A percentile compares a stretch with the other conserved stretches of the same genome.
phyloP scores from a whole-genome alignment of 2,888 invertebrate species.

The Epinotia demarniana region DNA sequence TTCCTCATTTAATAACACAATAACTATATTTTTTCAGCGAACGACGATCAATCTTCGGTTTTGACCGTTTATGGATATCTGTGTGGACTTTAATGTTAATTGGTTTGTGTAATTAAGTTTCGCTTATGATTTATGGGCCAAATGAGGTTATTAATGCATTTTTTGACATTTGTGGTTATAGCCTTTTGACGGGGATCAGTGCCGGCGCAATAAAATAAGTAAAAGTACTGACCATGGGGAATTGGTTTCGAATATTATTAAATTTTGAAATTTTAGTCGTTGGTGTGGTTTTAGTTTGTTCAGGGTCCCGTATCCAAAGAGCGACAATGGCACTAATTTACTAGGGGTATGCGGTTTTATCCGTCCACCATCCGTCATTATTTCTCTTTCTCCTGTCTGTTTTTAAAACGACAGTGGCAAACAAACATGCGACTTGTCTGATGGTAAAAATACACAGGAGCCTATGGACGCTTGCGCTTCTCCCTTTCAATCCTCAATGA shows the following conservation, averaged over 20 bases:
- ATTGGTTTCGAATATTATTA: conserved; percentile 20
- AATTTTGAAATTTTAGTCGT: background rate
- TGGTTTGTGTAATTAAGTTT: conserved; percentile 72
- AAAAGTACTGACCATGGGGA: conserved; percentile 8
- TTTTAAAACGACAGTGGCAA: too few species aligned
- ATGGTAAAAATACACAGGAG: too few species aligned
- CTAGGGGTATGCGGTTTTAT: background rate
- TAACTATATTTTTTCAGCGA: conserved; percentile 57
- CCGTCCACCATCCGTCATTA: background rate
- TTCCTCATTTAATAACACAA: conserved; percentile 46
- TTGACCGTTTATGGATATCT: conserved; percentile 59
- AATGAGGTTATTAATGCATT: conserved; percentile 46
- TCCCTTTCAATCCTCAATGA: too few species aligned
- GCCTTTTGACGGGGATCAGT: conserved; percentile 27
- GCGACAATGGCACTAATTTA: background rate
- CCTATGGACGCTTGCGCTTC: too few species aligned
- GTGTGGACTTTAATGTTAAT: conserved; percentile 72
- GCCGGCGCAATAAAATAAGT: conserved; percentile 20
- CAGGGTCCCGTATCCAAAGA: background rate
- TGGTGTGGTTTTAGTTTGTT: background rate
- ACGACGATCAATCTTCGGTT: conserved; percentile 70
- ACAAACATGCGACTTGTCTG: too few species aligned
- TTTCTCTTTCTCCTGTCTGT: too few species aligned
- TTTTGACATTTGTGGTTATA: conserved; percentile 44
- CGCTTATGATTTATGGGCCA: conserved; percentile 67